A percentile compares a stretch with the other conserved stretches of the same genome.
These are phyloP conservation scores for Engraulis encrasicolus DNA, from an alignment of 2,113 vertebrate genomes.

Conservation along the genomic window DNA sequence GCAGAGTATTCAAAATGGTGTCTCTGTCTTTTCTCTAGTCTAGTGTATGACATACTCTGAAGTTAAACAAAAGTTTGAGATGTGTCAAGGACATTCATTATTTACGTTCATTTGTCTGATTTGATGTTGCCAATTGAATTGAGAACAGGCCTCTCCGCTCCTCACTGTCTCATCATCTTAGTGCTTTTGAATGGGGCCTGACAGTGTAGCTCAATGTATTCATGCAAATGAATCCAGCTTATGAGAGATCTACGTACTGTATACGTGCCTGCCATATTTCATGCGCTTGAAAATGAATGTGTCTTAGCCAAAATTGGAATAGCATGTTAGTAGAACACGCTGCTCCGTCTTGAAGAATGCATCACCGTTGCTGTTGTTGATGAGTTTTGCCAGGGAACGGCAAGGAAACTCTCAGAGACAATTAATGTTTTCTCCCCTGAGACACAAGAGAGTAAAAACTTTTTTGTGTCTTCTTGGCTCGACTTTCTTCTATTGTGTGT, in stretches of 20 bases:
- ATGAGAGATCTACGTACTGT: neutral
- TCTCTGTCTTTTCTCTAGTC: too few species aligned
- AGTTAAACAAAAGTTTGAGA: neutral
- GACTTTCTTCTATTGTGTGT: neutral
- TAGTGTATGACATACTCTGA: too few species aligned
- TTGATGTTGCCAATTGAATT: neutral
- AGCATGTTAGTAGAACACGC: neutral
- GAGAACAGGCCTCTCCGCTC: neutral
- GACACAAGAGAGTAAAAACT: slow-evolving; percentile 5
- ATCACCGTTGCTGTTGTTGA: too few species aligned
- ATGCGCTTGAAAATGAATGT: neutral
- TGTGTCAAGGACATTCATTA: neutral
- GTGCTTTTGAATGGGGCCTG: neutral
- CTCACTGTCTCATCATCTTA: neutral
- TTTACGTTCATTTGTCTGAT: neutral
- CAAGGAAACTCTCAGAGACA: neutral
- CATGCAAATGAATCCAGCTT: neutral
- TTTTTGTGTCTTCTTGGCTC: neutral
- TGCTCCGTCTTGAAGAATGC: neutral
- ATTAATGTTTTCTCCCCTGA: neutral
- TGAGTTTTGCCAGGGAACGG: neutral
- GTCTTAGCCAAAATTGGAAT: neutral
- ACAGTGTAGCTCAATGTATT: neutral
- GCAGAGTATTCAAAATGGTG: too few species aligned
- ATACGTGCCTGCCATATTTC: neutral